Conservation (phyloP, 1,140 invertebrate genomes). For the Zophobas morio region DNA sequence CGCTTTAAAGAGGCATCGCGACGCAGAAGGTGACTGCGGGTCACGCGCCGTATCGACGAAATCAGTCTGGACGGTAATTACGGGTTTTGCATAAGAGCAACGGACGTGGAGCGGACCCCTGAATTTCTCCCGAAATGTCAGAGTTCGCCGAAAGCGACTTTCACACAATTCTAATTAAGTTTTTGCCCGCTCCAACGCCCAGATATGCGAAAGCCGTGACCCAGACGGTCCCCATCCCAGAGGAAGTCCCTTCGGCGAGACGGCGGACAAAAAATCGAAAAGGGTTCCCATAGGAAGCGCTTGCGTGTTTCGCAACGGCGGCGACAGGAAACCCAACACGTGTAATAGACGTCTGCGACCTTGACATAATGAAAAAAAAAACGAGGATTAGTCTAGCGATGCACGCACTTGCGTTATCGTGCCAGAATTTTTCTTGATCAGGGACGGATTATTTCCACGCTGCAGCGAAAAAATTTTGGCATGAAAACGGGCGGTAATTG, state of each 20-base stretch:
- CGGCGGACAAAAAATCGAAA: constrained; percentile 29
- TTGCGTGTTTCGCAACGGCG: constrained; percentile 5
- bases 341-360: constrained; percentile 35
- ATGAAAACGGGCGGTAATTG: too few species aligned
- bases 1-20: constrained; percentile 11
- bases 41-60: too few species aligned
- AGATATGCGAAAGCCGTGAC: too few species aligned
- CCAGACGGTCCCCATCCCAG: not conserved
- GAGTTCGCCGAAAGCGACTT: too few species aligned
- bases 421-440: constrained; percentile 23
- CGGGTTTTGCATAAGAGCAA: too few species aligned
- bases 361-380: constrained; percentile 42
- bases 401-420: constrained; percentile 8
- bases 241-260: constrained; percentile 14
- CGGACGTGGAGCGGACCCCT: not conserved
- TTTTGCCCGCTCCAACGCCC: too few species aligned
- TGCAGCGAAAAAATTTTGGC: too few species aligned
- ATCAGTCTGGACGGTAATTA: too few species aligned
- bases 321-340: constrained; percentile 31
- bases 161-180: too few species aligned
- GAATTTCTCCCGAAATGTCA: too few species aligned
- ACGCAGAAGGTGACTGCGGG: constrained; percentile 2
- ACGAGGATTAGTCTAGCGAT: constrained; percentile 14
- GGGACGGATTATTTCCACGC: not conserved
- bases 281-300: constrained; percentile 29